Conservation (phyloP, 2,888 invertebrate species). For the Calameuta pallipes region DNA sequence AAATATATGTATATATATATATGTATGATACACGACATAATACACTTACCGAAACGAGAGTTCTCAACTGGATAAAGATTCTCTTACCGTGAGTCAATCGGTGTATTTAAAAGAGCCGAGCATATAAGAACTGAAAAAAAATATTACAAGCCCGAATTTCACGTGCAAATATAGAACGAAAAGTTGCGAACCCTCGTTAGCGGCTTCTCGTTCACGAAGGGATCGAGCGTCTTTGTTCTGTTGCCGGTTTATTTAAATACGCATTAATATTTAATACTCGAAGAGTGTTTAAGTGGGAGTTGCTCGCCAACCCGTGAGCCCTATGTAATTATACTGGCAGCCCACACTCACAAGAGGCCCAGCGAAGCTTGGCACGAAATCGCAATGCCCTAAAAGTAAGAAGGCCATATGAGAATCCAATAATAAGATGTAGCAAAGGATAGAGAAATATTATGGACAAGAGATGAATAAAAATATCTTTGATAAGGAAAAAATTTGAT, state of each 20-base stretch:
- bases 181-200: conserved; percentile 42
- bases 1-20: neutral
- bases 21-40: neutral
- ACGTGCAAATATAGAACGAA: neutral
- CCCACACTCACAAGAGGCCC: conserved; percentile 41
- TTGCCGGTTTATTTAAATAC: conserved; percentile 58
- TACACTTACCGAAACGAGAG: neutral
- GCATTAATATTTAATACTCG: conserved; percentile 61
- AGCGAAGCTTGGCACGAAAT: conserved; percentile 33
- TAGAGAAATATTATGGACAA: neutral
- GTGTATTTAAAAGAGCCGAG: neutral
- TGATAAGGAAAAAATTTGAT: too few species aligned
- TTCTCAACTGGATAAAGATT: neutral
- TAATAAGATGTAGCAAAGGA: neutral
- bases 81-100: neutral
- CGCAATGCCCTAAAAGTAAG: conserved; percentile 29
- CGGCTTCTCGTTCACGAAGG: conserved; percentile 28
- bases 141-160: neutral
- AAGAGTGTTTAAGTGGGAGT: conserved; percentile 59
- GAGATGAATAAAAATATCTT: neutral
- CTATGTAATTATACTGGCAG: conserved; percentile 56
- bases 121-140: neutral
- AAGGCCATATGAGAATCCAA: conserved; percentile 5
- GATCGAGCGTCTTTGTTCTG: conserved; percentile 40
- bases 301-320: conserved; percentile 46